A percentile compares a stretch with the other conserved stretches of the same genome.
Evolutionary conservation across 2,113 vertebrate genomes (phyloP).

Genomic region (Scophthalmus maximus): DNA sequence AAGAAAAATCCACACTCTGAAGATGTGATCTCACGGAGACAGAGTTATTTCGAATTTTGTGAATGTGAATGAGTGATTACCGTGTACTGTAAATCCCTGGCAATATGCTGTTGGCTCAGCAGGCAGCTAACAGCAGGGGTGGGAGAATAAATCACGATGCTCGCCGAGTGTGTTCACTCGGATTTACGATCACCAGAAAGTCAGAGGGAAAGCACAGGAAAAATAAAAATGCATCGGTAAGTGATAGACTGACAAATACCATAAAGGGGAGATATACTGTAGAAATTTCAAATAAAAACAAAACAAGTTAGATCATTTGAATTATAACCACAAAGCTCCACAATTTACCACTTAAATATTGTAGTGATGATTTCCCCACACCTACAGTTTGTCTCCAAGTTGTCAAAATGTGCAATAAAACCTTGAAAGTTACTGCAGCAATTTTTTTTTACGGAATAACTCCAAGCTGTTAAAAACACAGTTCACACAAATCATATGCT

Average conservation of each 20-base stretch:
- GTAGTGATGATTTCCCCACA: too few species aligned
- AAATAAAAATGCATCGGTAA: conserved; percentile 3
- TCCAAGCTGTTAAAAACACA: too few species aligned
- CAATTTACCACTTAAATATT: too few species aligned
- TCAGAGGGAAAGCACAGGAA: neutral
- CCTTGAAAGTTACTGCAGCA: too few species aligned
- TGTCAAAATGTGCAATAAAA: too few species aligned
- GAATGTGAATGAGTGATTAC: conserved; percentile 48
- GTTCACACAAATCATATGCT: too few species aligned
- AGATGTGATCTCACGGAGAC: neutral
- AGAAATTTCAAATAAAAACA: too few species aligned
- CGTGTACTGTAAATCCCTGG: conserved; percentile 17
- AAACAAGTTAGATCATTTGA: too few species aligned
- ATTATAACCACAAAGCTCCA: neutral
- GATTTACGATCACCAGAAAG: conserved; percentile 17
- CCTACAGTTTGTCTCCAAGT: too few species aligned
- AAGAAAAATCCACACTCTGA: neutral
- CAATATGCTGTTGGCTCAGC: conserved; percentile 50
- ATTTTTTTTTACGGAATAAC: too few species aligned
- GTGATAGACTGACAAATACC: conserved; percentile 35
- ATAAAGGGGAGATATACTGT: too few species aligned
- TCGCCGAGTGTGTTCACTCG: conserved; percentile 30
- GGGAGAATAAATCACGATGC: conserved; percentile 42
- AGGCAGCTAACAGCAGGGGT: conserved; percentile 39
- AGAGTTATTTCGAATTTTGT: conserved; percentile 10